Evolutionary conservation across 2,888 invertebrate species (phyloP), one percentile per base, ranked within the genome.

Genomic region (Eupithecia subumbrata): DNA sequence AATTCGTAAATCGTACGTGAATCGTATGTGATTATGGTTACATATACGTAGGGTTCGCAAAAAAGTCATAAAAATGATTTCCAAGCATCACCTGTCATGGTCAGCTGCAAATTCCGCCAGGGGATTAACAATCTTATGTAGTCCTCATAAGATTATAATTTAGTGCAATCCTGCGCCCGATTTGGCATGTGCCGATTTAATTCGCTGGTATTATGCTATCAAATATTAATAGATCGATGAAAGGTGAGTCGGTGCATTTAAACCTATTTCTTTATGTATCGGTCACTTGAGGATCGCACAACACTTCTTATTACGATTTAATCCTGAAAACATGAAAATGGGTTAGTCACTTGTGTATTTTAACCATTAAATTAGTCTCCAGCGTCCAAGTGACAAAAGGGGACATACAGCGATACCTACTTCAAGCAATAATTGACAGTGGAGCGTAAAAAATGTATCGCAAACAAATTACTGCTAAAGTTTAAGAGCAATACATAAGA

Each of bases 121-220:
- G 16, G 71, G 12, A 72, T 16, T 72, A 71, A 75, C 40, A 69
- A 52, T 68, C 76, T 64, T 78, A 74, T 64, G 0, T 1, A 60
- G 25, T 25, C 0, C 7, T 0, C 1, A 30, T 73, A 77, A 68
- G 34, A 71, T 69, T 48, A 2, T 77, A n/a, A 0, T 56, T 72
- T 56, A 34, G 30, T 67, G n/a, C 25, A 69, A 22, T 34, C 5
- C 67, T 69, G 60, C 30, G 70, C 9, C 43, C 43, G 68, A 78
- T 80, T 79, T 76, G 79, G 79, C 79, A 81, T 81, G 79, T 79
- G 82, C 78, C 68, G 74, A 76, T 72, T 78, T 78, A 71, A 78
- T 78, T 78, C 71, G 40, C 74, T 48, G 68, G 9, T n/a, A 76
- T 78, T 76, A 56, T 64, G 70, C 73, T 69, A 72, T 71, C 64